Evolutionary conservation across 2,888 invertebrate genomes (phyloP).

Genomic region (Dermolepida albohirtum): DNA sequence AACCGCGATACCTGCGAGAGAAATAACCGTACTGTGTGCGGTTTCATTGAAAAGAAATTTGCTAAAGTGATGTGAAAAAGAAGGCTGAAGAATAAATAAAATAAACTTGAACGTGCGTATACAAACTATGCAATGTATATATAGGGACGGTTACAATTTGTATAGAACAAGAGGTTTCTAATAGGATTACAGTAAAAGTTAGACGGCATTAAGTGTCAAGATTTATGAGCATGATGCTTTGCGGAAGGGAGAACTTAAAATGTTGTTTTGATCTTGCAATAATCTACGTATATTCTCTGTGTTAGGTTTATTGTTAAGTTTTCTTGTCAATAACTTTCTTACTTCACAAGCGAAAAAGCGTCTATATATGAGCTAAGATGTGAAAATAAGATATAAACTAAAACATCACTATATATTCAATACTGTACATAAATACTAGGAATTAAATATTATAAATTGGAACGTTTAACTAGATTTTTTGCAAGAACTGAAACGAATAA

Average conservation of each 20-base stretch:
- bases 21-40: slow-evolving; percentile 23
- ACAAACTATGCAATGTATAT: slow-evolving; percentile 18
- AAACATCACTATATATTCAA: too few species aligned
- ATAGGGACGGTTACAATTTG: slow-evolving; percentile 40
- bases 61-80: slow-evolving; percentile 24
- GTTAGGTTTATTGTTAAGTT: slow-evolving; percentile 7
- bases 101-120: background rate
- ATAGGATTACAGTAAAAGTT: slow-evolving; percentile 43
- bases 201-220: slow-evolving; percentile 38
- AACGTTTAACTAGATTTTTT: too few species aligned
- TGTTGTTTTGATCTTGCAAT: slow-evolving; percentile 42
- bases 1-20: slow-evolving; percentile 33
- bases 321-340: background rate
- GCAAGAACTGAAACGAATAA: too few species aligned
- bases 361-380: too few species aligned
- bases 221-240: slow-evolving; percentile 36
- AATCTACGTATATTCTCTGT: slow-evolving; percentile 23
- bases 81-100: background rate
- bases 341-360: background rate
- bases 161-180: slow-evolving; percentile 44
- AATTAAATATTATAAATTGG: too few species aligned
- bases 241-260: slow-evolving; percentile 39
- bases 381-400: too few species aligned
- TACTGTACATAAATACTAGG: too few species aligned
- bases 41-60: slow-evolving; percentile 43